Conservation (phyloP, 2,797 vertebrate species). For the Paguma larvata region DNA sequence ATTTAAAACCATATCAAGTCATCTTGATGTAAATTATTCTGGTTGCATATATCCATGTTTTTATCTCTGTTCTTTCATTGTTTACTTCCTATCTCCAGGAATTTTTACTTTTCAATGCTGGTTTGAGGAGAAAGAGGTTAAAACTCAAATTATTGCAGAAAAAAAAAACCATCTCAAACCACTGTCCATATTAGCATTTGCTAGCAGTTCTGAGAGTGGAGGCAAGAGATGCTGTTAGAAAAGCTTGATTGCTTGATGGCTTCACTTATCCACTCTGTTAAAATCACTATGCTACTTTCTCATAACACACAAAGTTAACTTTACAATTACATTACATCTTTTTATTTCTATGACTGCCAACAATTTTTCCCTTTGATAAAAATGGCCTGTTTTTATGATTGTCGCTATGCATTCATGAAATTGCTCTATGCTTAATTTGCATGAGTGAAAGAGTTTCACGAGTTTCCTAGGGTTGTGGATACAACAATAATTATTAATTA, state of each 20-base stretch:
- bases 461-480: neutral
- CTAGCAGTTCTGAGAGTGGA: neutral
- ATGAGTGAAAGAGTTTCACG: neutral
- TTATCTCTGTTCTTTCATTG: neutral
- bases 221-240: neutral
- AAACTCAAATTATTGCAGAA: neutral
- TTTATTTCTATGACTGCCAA: neutral
- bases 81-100: neutral
- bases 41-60: neutral
- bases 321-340: neutral
- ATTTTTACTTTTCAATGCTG: slow-evolving; percentile 4
- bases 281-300: neutral
- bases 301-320: neutral
- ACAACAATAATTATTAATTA: slow-evolving; percentile 3
- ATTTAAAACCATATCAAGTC: slow-evolving; percentile 12
- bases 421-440: neutral
- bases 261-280: neutral
- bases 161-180: too few species aligned
- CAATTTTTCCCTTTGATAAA: neutral
- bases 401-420: neutral
- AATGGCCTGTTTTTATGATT: neutral
- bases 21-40: neutral
- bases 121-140: neutral
- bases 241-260: neutral
- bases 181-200: neutral